Base-by-base conservation (phyloP, 2,797 vertebrate species). In the Myotis daubentonii region DNA sequence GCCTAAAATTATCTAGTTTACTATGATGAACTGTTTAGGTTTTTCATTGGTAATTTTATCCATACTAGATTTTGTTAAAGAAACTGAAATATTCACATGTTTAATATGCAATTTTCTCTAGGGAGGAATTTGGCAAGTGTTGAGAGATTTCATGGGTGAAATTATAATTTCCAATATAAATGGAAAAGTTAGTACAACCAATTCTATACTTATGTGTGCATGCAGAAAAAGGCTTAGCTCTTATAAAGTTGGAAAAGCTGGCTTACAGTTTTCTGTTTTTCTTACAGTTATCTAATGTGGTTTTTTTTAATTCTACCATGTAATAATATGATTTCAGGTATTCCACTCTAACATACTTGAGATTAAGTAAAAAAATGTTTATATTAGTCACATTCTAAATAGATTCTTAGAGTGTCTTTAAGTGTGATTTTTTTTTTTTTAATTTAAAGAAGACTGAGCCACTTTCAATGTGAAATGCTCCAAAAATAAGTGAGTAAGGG, bases 131-230 rank as follows among this genome's bases (percentile, higher is more conserved):
- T 75, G 41, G 36, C 23, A 82, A 86, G 49, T 93, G 6, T 81
- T 94, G 49, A 91, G 72, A 51, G 36, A 90, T 87, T 90, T 88
- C 74, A 88, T 28, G 51, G n/a, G 44, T 89, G 57, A 93, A 92
- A 95, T 25, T 70, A 22, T 55, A 87, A 53, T 90, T 94, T 94
- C 57, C 44, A 90, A 47, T 74, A 70, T 81, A 87, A 96, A 85
- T 95, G 66, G 19, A 92, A 95, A 95, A 28, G 12, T 89, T 87
- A 92, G 17, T 51, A 44, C 38, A 81, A 93, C 30, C 78, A 70
- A 68, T 65, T 86, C 33, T 86, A 76, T 15, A 53, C 75, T 89
- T 94, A 70, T 19, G 19, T 95, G 33, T 90, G 85, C 85, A 11
- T 89, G 33, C 8, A 92, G 41, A 93, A 70, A 92, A 93, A 78